These are phyloP conservation scores for Alloscopus bannaensis DNA, from an alignment of 2,888 invertebrate species.

Conservation along the genomic window DNA sequence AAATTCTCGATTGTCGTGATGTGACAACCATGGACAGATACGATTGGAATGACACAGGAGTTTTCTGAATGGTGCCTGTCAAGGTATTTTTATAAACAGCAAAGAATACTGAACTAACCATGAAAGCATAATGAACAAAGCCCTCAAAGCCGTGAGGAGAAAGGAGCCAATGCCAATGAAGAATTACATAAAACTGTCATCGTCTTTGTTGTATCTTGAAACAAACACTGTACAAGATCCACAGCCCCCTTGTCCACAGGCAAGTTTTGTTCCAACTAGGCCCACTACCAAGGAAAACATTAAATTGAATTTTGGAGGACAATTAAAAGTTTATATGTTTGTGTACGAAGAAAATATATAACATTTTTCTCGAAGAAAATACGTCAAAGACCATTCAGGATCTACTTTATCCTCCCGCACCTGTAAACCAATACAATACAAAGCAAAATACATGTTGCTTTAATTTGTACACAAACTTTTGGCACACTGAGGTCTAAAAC, in stretches of 20 bases:
- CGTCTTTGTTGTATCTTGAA: slow-evolving; percentile 82
- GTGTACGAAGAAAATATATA: too few species aligned
- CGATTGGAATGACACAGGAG: slow-evolving; percentile 91
- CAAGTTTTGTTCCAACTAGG: slow-evolving; percentile 93
- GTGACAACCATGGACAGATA: slow-evolving; percentile 90
- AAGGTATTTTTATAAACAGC: too few species aligned
- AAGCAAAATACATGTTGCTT: too few species aligned
- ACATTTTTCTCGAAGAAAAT: slow-evolving; percentile 86
- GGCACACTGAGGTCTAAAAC: not conserved
- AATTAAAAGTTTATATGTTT: slow-evolving; percentile 74
- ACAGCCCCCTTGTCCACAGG: slow-evolving; percentile 96
- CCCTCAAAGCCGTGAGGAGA: too few species aligned
- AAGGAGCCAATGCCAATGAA: too few species aligned
- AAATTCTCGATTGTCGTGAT: slow-evolving; percentile 96
- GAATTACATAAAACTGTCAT: slow-evolving; percentile 75
- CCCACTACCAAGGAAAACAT: slow-evolving; percentile 77
- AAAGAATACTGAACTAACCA: too few species aligned
- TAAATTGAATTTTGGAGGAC: not conserved
- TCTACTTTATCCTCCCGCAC: slow-evolving; percentile 83
- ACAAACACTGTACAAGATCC: slow-evolving; percentile 97
- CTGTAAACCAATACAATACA: slow-evolving; percentile 77
- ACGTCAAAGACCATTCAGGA: slow-evolving; percentile 89
- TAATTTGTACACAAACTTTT: slow-evolving; percentile 27
- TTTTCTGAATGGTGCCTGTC: slow-evolving; percentile 88
- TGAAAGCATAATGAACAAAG: too few species aligned